A percentile compares a stretch with the other conserved stretches of the same genome.
Evolutionary conservation across 2,888 invertebrate species (phyloP).

Genomic region (Diaperis boleti): DNA sequence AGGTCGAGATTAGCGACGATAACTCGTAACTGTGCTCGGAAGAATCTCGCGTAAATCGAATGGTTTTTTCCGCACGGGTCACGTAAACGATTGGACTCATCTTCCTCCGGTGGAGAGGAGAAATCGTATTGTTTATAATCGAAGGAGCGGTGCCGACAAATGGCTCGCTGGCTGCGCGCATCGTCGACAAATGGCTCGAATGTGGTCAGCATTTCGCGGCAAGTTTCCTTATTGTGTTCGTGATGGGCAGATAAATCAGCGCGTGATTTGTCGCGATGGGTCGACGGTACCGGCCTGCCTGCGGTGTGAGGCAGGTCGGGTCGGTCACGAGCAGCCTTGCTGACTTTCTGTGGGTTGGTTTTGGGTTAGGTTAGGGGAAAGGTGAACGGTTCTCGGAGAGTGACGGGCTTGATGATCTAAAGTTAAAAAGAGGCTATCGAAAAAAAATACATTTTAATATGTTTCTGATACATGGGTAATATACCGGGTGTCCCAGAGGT

Average conservation of each 20-base stretch:
- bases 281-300: too few relatives aligned
- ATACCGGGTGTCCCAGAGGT: too few relatives aligned
- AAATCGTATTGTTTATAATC: conserved; percentile 28
- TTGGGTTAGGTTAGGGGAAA: not conserved
- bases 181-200: conserved; percentile 4
- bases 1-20: conserved; percentile 20
- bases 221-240: conserved; percentile 32
- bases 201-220: conserved; percentile 10
- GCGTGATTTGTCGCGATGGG: conserved; percentile 26
- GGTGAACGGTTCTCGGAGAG: not conserved
- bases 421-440: too few relatives aligned
- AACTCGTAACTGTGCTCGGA: conserved; percentile 25
- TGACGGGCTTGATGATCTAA: too few relatives aligned
- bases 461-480: too few relatives aligned
- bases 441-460: too few relatives aligned
- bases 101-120: conserved; percentile 9
- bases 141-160: conserved; percentile 13
- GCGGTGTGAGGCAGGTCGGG: conserved; percentile 36
- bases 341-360: conserved; percentile 8
- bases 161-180: not conserved
- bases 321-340: conserved; percentile 34
- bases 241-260: conserved; percentile 23
- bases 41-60: conserved; percentile 18
- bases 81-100: conserved; percentile 31
- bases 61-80: conserved; percentile 14